phyloP scores from a whole-genome alignment of 2,797 vertebrate genomes.

The Moxostoma hubbsi region DNA sequence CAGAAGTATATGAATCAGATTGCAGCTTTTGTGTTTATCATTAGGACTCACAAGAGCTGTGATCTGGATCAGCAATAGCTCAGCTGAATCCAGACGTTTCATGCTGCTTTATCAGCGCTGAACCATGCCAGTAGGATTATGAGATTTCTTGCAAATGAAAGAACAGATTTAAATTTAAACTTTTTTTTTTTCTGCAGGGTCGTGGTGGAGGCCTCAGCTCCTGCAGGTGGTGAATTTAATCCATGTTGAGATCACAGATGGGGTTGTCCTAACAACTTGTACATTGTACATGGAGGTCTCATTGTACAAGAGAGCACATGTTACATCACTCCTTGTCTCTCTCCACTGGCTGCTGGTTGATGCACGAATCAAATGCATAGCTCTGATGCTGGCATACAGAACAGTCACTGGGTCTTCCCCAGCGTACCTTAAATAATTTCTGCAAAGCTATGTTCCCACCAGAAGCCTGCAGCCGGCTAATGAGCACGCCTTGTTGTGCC shows the following conservation, averaged over 20 bases:
- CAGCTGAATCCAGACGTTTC: not conserved
- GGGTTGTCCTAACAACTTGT: conserved; percentile 22
- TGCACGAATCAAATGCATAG: no score
- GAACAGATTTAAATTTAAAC: conserved; percentile 24
- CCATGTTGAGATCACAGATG: conserved; percentile 29
- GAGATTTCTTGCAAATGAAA: conserved; percentile 21
- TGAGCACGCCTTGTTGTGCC: no score
- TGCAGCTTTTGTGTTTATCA: conserved; percentile 4
- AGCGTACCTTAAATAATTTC: no score
- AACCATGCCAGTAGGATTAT: conserved; percentile 33
- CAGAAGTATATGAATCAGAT: no score
- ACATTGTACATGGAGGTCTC: no score
- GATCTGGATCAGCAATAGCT: conserved; percentile 14
- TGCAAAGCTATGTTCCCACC: no score
- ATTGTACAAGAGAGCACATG: no score
- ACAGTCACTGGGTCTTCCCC: no score
- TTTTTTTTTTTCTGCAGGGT: not conserved
- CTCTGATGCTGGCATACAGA: no score
- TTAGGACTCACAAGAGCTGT: conserved; percentile 7
- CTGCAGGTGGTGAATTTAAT: conserved; percentile 35
- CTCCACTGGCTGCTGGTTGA: no score
- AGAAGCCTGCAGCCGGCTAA: no score
- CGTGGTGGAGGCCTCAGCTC: not conserved
- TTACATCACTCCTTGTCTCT: no score
- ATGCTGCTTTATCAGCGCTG: conserved; percentile 20